Base-by-base conservation (phyloP, 2,797 vertebrate genomes). In the Hyperoplus immaculatus region DNA sequence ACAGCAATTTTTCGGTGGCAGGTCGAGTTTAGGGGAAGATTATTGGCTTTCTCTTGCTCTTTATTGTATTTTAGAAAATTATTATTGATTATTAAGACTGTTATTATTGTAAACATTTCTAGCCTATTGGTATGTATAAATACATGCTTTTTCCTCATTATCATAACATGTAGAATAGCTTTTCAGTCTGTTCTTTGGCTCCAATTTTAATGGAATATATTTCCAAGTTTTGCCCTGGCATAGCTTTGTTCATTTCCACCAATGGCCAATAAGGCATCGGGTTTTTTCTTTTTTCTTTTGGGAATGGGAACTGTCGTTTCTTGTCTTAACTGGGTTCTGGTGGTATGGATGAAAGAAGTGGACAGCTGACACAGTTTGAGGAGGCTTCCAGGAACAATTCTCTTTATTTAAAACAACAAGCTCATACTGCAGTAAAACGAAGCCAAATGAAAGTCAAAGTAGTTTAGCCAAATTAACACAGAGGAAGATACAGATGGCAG, bases 241-340 rank as follows among this genome's bases (percentile, higher is more conserved):
- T 29, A n/a, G 43, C 43, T n/a, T 64, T 69, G 57, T 56, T 49
- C 1, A 65, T 87, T 80, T 71, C 70, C 61, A 60, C 13, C 47
- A 59, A 41, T 43, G 57, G 12, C 47, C 50, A 47, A 6, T 46
- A 11, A 18, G 29, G n/a, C 49, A 8, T 62, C 14, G 69, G 29
- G 29, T 29, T 29, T 29, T 29, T 29, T 29, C 2, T 29, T 29
- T 29, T 29, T 29, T n/a, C 21, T 29, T 29, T 29, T 3, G 29
- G 29, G n/a, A 63, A 16, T 60, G 29, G 56, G 53, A 67, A 21
- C 21, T 21, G 21, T 21, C 21, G 21, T 21, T 21, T 21, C 21
- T 21, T 21, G 1, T 21, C 21, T 21, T 21, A 21, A 21, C 21
- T 21, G 21, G 21, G 21, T 21, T 21, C 21, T 21, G 21, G 21